phyloP scores from a whole-genome alignment of 2,888 invertebrate genomes.

The Amiota minor region DNA sequence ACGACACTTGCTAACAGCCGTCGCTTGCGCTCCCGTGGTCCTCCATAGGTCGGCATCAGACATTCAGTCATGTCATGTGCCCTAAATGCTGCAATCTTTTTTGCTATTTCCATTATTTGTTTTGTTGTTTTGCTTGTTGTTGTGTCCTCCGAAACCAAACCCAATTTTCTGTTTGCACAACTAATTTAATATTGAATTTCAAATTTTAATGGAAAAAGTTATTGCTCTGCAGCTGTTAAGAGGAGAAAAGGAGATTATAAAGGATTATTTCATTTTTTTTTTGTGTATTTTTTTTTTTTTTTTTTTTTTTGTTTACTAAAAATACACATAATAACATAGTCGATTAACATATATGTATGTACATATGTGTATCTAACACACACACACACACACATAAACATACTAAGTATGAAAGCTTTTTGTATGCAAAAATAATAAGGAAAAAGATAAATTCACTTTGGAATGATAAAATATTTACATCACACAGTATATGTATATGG shows the following conservation, averaged over 20 bases:
- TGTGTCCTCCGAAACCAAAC: not conserved
- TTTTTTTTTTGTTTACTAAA: not conserved
- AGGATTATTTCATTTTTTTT: not conserved
- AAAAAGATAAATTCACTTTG: no score
- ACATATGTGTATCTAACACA: no score
- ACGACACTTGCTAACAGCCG: no score
- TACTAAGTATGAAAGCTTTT: no score
- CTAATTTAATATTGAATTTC: conserved; percentile 32
- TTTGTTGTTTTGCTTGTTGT: not conserved
- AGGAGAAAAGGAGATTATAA: not conserved
- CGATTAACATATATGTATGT: not conserved
- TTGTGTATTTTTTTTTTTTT: not conserved
- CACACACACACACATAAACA: not conserved
- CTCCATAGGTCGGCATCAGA: no score
- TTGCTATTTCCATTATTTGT: not conserved
- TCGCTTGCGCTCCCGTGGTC: no score
- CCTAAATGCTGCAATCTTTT: conserved; percentile 15
- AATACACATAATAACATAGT: not conserved
- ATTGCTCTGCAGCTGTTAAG: conserved; percentile 3
- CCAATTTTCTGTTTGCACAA: conserved; percentile 32
- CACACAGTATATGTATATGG: no score
- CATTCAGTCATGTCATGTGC: not conserved
- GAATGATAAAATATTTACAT: no score
- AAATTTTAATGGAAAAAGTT: conserved; percentile 34
- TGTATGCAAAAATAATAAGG: no score